Conservation (phyloP, 1,140 invertebrate species). For the Agraylea sexmaculata region DNA sequence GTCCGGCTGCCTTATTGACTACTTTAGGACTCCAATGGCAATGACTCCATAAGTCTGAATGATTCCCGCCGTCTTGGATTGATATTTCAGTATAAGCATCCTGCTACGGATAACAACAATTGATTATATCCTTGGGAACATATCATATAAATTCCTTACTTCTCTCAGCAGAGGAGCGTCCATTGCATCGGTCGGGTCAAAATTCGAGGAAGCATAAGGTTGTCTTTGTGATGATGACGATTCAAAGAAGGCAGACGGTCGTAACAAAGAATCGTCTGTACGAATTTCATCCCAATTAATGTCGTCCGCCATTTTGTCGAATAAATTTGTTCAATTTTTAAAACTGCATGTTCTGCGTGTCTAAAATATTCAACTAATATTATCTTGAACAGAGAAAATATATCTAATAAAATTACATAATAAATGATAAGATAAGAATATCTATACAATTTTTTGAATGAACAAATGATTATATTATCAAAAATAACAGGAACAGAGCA, state of each 20-base stretch:
- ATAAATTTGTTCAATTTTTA: too few species aligned
- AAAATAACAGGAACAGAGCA: too few species aligned
- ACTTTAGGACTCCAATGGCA: slow-evolving; percentile 38
- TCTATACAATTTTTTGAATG: too few species aligned
- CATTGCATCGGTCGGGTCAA: slow-evolving; percentile 16
- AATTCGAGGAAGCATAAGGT: slow-evolving; percentile 7
- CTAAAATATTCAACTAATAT: too few species aligned
- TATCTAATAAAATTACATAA: too few species aligned
- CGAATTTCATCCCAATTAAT: slow-evolving; percentile 21
- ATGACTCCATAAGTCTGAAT: slow-evolving; percentile 25
- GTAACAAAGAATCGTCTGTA: slow-evolving; percentile 12
- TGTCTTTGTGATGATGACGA: slow-evolving; percentile 3
- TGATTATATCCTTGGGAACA: slow-evolving; percentile 2
- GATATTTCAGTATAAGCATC: slow-evolving; percentile 37
- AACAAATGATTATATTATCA: too few species aligned
- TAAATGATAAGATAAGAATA: too few species aligned
- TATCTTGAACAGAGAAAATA: too few species aligned
- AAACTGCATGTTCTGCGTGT: too few species aligned
- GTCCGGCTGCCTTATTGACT: slow-evolving; percentile 40
- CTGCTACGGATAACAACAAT: slow-evolving; percentile 23
- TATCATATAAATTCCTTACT: slow-evolving; percentile 23
- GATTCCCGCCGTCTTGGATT: slow-evolving; percentile 19
- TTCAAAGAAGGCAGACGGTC: slow-evolving; percentile 9
- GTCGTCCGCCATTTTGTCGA: slow-evolving; percentile 20
- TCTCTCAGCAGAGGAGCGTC: slow-evolving; percentile 23